Evolutionary conservation across 2,888 invertebrate genomes (phyloP).

Genomic region (Trachelus troglodyta): DNA sequence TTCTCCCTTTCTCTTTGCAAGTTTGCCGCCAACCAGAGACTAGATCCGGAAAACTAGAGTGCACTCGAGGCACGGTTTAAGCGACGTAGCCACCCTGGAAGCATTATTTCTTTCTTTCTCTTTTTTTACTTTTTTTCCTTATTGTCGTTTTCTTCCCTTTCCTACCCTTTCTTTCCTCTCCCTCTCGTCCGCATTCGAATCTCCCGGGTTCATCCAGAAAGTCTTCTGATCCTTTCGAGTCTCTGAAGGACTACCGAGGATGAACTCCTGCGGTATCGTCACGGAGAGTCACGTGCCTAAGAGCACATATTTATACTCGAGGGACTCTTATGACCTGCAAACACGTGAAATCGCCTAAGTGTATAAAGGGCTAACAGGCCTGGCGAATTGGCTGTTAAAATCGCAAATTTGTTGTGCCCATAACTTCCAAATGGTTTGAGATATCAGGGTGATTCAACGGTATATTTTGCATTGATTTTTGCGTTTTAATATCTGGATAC

Average conservation of each 20-base stretch:
- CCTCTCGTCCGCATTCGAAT: background rate
- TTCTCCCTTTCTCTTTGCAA: conserved; percentile 22
- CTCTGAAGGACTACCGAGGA: background rate
- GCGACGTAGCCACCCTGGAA: background rate
- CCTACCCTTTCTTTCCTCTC: background rate
- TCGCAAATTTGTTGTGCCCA: background rate
- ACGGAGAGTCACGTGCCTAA: background rate
- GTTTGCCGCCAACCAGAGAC: conserved; percentile 22
- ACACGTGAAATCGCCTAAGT: background rate
- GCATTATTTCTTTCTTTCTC: background rate
- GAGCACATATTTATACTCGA: background rate
- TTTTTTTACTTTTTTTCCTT: conserved; percentile 20
- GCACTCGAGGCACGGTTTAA: background rate
- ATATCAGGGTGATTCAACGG: background rate
- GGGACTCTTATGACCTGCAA: background rate
- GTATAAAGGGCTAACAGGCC: background rate
- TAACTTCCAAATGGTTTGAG: background rate
- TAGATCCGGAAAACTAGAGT: conserved; percentile 19
- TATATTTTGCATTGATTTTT: background rate
- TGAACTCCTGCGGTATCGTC: background rate
- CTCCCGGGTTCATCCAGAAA: background rate
- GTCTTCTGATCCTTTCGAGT: background rate
- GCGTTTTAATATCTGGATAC: too few relatives aligned
- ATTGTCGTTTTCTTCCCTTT: conserved; percentile 12
- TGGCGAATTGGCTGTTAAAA: background rate